phyloP scores from a whole-genome alignment of 2,113 vertebrate species.

The Synodontis membranacea region DNA sequence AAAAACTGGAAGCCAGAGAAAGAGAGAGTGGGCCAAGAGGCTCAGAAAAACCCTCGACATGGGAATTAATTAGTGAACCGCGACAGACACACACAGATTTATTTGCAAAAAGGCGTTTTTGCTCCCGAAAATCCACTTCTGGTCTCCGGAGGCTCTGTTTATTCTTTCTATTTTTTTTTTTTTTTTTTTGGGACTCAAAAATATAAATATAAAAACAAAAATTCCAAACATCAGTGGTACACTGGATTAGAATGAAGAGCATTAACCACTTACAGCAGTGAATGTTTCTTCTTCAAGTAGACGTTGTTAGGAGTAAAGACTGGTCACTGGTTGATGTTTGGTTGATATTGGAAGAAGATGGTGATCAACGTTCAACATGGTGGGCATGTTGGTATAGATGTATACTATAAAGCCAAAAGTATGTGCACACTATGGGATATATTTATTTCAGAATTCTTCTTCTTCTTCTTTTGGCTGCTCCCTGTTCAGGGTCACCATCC shows the following conservation, averaged over 20 bases:
- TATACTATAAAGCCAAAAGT: neutral
- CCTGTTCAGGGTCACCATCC: no score
- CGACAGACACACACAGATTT: conserved; percentile 81
- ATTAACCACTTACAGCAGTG: neutral
- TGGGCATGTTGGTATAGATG: neutral
- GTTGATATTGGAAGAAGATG: neutral
- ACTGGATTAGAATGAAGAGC: conserved; percentile 13
- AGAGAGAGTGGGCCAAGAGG: conserved; percentile 83
- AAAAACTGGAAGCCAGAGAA: conserved; percentile 80
- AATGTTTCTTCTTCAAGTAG: neutral
- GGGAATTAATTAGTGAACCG: conserved; percentile 99
- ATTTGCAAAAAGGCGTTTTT: conserved; percentile 70
- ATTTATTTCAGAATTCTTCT: no score
- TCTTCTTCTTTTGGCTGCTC: no score
- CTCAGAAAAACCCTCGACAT: conserved; percentile 94
- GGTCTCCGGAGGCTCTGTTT: conserved; percentile 25
- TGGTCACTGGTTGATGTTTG: neutral
- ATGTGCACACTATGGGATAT: neutral
- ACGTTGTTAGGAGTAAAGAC: neutral
- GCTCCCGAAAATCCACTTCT: conserved; percentile 69
- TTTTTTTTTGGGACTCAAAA: neutral
- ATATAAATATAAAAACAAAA: neutral
- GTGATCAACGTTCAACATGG: neutral
- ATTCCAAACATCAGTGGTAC: neutral
- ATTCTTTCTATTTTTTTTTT: no score